A percentile compares a stretch with the other conserved stretches of the same genome.
Conservation (phyloP, 2,888 invertebrate genomes). For the Xylota sylvarum region DNA sequence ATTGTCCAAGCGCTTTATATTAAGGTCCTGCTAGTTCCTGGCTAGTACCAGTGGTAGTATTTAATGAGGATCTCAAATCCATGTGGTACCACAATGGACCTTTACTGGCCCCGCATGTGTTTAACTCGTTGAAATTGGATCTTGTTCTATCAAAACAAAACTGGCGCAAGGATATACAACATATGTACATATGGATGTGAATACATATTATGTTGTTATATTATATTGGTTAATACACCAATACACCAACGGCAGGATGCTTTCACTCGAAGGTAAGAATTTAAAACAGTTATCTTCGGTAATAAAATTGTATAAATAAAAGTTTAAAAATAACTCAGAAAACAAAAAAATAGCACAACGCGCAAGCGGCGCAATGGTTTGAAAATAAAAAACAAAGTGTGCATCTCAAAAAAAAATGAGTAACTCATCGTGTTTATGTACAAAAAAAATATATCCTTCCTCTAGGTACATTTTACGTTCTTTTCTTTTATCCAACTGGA, state of each 20-base stretch:
- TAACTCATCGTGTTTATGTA: conserved; percentile 10
- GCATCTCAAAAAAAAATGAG: conserved; percentile 2
- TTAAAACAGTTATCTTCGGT: not conserved
- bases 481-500: conserved; percentile 34
- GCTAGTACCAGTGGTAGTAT: too few relatives aligned
- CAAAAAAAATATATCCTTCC: conserved; percentile 12
- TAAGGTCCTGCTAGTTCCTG: too few relatives aligned
- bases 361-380: conserved; percentile 19
- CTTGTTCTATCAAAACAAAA: too few relatives aligned
- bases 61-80: too few relatives aligned
- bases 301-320: conserved; percentile 28
- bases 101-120: too few relatives aligned
- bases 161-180: too few relatives aligned
- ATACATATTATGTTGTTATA: too few relatives aligned
- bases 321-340: conserved; percentile 33
- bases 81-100: too few relatives aligned
- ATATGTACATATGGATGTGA: not conserved
- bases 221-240: not conserved
- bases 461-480: conserved; percentile 31
- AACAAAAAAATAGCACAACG: conserved; percentile 20
- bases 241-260: not conserved
- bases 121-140: too few relatives aligned
- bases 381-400: conserved; percentile 4
- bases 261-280: conserved; percentile 23
- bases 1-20: too few relatives aligned